Base-by-base conservation (phyloP, 2,888 invertebrate species). In the Hartigia nigra region DNA sequence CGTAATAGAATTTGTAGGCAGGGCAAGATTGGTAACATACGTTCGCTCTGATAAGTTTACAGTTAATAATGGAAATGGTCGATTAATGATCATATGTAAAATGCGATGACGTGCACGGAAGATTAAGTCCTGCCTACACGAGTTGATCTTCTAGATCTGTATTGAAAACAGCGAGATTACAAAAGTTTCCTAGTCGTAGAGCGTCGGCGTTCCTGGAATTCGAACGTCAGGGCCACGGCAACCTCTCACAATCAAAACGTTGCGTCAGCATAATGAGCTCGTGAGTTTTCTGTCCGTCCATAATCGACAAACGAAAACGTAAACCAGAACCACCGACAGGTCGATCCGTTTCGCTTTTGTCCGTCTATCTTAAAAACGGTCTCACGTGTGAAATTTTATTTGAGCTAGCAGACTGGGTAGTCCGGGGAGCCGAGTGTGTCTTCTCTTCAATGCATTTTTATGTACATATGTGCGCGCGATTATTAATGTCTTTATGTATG, bases 391-490 rank as follows among this genome's bases (percentile, higher is more conserved):
- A 77, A 81, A 82, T 76, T 69, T 81, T 83, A 81, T 84, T 87
- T 84, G 79, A 87, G 83, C 84, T 86, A 84, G 83, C 83, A 82
- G 84, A 87, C 82, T 84, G 76, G 78, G 76, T 83, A 82, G 82
- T 80, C 77, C 82, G 79, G 75, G 82, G 81, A 84, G 75, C 82
- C 34, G 31, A 34, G 72, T 72, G 72, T 72, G 72, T 72, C 72
- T 72, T 34, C 34, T 0, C 1, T 72, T 34, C 31, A 82, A 84
- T 78, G 74, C 77, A 79, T 34, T 31, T 74, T 81, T 86, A 84
- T 83, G 82, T 81, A 84, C 86, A 86, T 80, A 85, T 86, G 83
- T 83, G 82, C 86, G 83, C 86, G 84, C 84, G 85, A 55, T 55
- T 55, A 55, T 55, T 23, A 55, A 55, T 55, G 55, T 55, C 55